A percentile compares a stretch with the other conserved stretches of the same genome.
These are phyloP conservation scores for Paralichthys olivaceus DNA, from an alignment of 2,113 vertebrate genomes.

Conservation along the genomic window DNA sequence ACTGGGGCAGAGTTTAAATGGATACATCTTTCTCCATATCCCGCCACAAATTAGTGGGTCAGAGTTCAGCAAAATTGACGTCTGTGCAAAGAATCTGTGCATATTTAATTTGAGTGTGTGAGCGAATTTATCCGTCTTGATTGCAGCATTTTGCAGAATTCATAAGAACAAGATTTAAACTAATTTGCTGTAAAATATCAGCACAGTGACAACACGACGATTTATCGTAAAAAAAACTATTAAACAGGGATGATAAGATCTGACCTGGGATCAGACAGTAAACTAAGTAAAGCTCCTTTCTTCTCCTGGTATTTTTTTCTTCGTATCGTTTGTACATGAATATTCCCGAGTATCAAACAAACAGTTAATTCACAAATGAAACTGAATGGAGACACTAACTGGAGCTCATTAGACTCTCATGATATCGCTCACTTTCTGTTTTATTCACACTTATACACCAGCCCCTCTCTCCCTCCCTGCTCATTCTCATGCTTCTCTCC, in stretches of 20 bases:
- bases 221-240: no score
- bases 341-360: no score
- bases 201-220: no score
- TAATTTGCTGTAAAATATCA: not conserved
- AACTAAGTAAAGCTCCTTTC: no score
- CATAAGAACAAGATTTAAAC: not conserved
- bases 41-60: not conserved
- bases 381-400: not conserved
- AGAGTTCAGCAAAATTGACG: not conserved
- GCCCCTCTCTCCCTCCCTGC: not conserved
- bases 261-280: not conserved
- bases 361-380: not conserved
- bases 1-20: not conserved
- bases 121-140: not conserved
- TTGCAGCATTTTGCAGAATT: not conserved
- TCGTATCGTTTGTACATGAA: not conserved
- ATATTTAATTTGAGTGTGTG: not conserved
- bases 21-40: no score
- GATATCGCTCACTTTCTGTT: not conserved
- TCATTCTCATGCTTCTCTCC: conserved; percentile 45
- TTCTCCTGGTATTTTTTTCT: not conserved
- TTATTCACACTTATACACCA: conserved; percentile 1
- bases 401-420: not conserved
- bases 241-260: not conserved
- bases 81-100: not conserved